Evolutionary conservation across 1,140 invertebrate species (phyloP).

Genomic region (Heliothis virescens): DNA sequence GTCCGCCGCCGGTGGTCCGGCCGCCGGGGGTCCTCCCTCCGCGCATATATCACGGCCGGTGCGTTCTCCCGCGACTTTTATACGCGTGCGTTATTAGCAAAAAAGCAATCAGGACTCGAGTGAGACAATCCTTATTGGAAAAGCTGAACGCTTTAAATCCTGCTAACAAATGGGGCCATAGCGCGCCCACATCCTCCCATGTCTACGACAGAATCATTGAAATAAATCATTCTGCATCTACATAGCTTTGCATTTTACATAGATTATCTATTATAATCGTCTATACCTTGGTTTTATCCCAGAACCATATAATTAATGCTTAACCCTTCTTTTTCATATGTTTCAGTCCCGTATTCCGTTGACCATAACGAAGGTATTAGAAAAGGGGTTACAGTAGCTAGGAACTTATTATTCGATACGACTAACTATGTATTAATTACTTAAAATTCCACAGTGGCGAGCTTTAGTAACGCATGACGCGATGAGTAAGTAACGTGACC

Average conservation of each 20-base stretch:
- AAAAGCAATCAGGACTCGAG: slow-evolving; percentile 32
- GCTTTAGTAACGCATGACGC: slow-evolving; percentile 7
- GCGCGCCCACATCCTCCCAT: not conserved
- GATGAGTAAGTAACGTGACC: slow-evolving; percentile 17
- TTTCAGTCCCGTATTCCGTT: not conserved
- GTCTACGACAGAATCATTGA: not conserved
- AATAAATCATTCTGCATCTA: slow-evolving; percentile 18
- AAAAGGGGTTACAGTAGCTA: not conserved
- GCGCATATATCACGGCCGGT: slow-evolving; percentile 44
- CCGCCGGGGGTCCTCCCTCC: slow-evolving; percentile 22
- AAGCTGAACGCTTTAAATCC: slow-evolving; percentile 34
- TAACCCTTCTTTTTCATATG: not conserved
- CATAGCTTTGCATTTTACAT: slow-evolving; percentile 3
- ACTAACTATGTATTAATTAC: not conserved
- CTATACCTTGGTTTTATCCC: not conserved
- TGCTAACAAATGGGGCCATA: slow-evolving; percentile 28
- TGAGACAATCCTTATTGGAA: slow-evolving; percentile 46
- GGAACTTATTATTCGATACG: not conserved
- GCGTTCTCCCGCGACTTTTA: slow-evolving; percentile 42
- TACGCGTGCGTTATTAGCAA: slow-evolving; percentile 49
- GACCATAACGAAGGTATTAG: not conserved
- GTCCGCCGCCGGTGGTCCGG: slow-evolving; percentile 53
- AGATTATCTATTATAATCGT: not conserved
- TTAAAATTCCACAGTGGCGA: not conserved
- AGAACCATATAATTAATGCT: not conserved